These are phyloP conservation scores for Lottia scabra DNA, from an alignment of 2,888 invertebrate genomes.

Conservation along the genomic window DNA sequence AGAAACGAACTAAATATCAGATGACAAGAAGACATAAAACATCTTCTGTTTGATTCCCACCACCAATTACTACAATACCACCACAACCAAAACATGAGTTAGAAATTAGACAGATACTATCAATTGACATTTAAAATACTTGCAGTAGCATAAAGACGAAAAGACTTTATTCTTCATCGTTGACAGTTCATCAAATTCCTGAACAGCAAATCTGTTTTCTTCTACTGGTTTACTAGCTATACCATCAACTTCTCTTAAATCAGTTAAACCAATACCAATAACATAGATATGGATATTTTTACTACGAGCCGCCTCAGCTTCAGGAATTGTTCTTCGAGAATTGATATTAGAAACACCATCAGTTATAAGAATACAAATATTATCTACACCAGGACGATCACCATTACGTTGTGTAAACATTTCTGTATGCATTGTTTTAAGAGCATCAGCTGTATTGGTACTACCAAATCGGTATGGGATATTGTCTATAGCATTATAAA, in stretches of 20 bases:
- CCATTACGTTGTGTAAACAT: constrained; percentile 53
- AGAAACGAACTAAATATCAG: no score
- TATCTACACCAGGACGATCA: constrained; percentile 50
- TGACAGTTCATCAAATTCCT: constrained; percentile 44
- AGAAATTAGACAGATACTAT: no score
- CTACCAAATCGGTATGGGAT: constrained; percentile 54
- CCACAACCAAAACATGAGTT: no score
- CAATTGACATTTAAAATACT: constrained; percentile 9
- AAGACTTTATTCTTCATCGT: constrained; percentile 41
- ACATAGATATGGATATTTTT: constrained; percentile 39
- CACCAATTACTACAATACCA: no score
- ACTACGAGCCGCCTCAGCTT: constrained; percentile 43
- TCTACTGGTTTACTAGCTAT: constrained; percentile 45
- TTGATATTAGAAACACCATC: constrained; percentile 62
- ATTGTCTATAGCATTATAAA: constrained; percentile 44
- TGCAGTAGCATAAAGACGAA: constrained; percentile 38
- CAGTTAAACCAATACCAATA: constrained; percentile 46
- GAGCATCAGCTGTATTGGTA: constrained; percentile 62
- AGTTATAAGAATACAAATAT: constrained; percentile 57
- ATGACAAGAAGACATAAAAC: no score
- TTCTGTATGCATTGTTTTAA: constrained; percentile 46
- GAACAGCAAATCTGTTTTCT: constrained; percentile 42
- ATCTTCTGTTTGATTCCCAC: no score
- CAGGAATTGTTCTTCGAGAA: constrained; percentile 51
- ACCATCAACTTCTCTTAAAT: constrained; percentile 49